Evolutionary conservation across 2,113 vertebrate species (phyloP).

Genomic region (Atherinomorus stipes): DNA sequence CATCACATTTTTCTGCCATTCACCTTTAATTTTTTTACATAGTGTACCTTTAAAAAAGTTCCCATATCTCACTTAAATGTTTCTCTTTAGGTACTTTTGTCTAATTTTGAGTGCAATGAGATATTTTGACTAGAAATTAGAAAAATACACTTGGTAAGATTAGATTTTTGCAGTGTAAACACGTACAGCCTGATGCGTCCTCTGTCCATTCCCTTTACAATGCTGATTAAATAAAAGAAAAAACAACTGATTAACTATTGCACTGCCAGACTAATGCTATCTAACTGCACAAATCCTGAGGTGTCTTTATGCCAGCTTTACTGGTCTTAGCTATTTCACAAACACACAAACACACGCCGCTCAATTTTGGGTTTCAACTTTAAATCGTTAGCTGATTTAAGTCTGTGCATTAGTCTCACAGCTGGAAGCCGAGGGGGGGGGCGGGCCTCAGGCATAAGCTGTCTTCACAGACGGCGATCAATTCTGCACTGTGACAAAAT

Average conservation of each 20-base stretch:
- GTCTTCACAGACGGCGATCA: conserved; percentile 36
- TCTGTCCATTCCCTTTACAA: background rate
- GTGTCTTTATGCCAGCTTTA: conserved; percentile 29
- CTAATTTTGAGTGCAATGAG: too few relatives aligned
- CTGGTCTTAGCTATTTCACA: conserved; percentile 1
- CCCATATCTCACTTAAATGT: too few relatives aligned
- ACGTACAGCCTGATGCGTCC: background rate
- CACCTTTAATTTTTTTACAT: too few relatives aligned
- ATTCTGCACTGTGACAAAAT: conserved; percentile 19
- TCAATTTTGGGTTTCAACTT: conserved; percentile 21
- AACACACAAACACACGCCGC: background rate
- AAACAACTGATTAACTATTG: conserved; percentile 7
- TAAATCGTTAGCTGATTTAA: conserved; percentile 22
- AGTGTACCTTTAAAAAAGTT: too few relatives aligned
- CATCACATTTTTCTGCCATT: too few relatives aligned
- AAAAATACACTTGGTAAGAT: too few relatives aligned
- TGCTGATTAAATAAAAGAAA: background rate
- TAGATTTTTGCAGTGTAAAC: too few relatives aligned
- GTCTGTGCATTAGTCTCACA: conserved; percentile 30
- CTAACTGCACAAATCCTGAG: conserved; percentile 31
- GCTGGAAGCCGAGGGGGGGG: conserved; percentile 8
- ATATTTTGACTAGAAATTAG: too few relatives aligned
- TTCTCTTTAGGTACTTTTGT: too few relatives aligned
- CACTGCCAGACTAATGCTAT: background rate
- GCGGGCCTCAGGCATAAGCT: conserved; percentile 19